These are phyloP conservation scores for Salticus scenicus DNA, from an alignment of 2,888 invertebrate genomes.

Conservation along the genomic window DNA sequence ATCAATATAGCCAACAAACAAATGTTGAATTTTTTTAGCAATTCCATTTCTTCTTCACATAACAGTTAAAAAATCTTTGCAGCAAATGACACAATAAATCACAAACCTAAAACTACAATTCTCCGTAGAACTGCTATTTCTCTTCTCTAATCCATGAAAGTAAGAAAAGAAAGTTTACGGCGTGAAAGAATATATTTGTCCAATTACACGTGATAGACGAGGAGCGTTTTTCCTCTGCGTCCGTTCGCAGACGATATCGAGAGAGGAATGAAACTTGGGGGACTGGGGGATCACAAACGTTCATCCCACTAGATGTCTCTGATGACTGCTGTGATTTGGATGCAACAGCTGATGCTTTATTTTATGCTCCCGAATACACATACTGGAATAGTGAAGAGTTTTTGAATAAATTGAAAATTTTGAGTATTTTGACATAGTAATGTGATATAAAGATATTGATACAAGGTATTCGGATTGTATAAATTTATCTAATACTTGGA, in stretches of 20 bases:
- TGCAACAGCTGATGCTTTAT: neutral
- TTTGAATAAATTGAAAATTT: no score
- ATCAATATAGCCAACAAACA: neutral
- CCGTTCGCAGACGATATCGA: neutral
- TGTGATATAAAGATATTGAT: no score
- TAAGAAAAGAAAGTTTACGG: neutral
- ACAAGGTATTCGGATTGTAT: no score
- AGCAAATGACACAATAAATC: neutral
- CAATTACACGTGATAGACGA: no score
- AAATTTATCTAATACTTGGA: no score
- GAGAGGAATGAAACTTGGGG: constrained; percentile 1
- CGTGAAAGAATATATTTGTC: neutral
- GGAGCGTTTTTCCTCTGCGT: neutral
- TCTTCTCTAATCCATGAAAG: neutral
- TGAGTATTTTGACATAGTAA: no score
- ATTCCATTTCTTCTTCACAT: neutral
- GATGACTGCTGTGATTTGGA: neutral
- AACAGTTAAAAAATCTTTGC: neutral
- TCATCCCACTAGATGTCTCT: neutral
- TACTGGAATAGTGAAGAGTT: no score
- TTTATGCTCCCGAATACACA: no score
- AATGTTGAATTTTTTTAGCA: neutral
- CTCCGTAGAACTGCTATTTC: neutral
- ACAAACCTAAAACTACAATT: neutral
- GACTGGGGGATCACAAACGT: neutral